Conservation (phyloP, 2,888 invertebrate species). For the Luperina nickerlii region DNA sequence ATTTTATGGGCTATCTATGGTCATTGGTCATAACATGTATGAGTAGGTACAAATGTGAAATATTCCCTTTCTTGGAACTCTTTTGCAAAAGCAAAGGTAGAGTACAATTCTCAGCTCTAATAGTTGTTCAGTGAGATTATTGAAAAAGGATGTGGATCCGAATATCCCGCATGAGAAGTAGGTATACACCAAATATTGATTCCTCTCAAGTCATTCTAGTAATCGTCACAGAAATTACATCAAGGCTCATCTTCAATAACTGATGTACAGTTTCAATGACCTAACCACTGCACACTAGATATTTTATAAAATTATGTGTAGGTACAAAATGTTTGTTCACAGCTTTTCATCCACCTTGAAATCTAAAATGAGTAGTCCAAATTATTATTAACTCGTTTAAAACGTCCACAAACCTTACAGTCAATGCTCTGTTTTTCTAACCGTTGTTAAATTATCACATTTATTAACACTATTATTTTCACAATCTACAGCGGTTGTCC, state of each 20-base stretch:
- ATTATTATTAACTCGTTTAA: conserved; percentile 26
- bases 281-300: not conserved
- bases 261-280: not conserved
- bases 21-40: conserved; percentile 30
- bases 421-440: conserved; percentile 38
- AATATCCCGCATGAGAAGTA: not conserved
- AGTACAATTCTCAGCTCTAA: not conserved
- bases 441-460: conserved; percentile 62
- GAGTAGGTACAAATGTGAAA: not conserved
- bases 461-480: conserved; percentile 57
- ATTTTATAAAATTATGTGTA: conserved; percentile 21
- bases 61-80: not conserved
- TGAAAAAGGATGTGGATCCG: not conserved
- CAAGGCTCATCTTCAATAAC: not conserved
- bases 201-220: not conserved
- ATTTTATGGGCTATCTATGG: conserved; percentile 12
- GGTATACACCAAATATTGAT: conserved; percentile 6
- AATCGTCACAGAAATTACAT: not conserved
- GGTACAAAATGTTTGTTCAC: conserved; percentile 26
- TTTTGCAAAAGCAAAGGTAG: not conserved
- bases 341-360: conserved; percentile 14
- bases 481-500: conserved; percentile 56
- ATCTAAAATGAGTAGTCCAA: conserved; percentile 14
- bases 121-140: not conserved
- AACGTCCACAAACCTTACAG: conserved; percentile 54